Evolutionary conservation across 2,888 invertebrate species (phyloP).

Genomic region (Tolmerus cingulatus): DNA sequence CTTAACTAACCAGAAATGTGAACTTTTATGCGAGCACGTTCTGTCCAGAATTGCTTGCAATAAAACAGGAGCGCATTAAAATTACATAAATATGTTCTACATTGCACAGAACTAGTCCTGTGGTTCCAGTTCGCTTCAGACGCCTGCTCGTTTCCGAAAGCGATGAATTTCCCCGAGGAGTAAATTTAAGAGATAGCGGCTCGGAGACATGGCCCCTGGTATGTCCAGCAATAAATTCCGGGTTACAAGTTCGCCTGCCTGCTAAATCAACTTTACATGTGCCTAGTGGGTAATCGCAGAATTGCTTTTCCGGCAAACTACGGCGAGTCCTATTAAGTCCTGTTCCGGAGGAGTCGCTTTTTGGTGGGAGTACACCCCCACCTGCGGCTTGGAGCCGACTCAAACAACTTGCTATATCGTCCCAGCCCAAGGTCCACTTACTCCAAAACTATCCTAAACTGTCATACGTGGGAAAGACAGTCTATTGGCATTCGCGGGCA

Average conservation of each 20-base stretch:
- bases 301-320: neutral
- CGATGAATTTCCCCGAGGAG: conserved; percentile 44
- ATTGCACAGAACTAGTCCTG: neutral
- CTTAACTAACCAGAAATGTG: neutral
- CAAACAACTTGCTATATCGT: neutral
- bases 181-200: conserved; percentile 44
- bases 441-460: neutral
- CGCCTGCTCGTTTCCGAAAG: conserved; percentile 1
- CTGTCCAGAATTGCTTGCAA: neutral
- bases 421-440: neutral
- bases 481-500: neutral
- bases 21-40: neutral
- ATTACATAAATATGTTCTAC: neutral
- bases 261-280: conserved; percentile 46
- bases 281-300: neutral
- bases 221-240: conserved; percentile 45
- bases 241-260: conserved; percentile 42
- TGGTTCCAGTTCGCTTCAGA: neutral
- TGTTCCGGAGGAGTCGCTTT: neutral
- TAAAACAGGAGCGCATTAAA: neutral
- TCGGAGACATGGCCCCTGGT: conserved; percentile 31
- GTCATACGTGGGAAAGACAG: neutral
- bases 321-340: neutral
- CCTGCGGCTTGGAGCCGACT: neutral
- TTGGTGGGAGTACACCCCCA: neutral